phyloP scores from a whole-genome alignment of 2,888 invertebrate genomes.

The Hyposoter didymator region DNA sequence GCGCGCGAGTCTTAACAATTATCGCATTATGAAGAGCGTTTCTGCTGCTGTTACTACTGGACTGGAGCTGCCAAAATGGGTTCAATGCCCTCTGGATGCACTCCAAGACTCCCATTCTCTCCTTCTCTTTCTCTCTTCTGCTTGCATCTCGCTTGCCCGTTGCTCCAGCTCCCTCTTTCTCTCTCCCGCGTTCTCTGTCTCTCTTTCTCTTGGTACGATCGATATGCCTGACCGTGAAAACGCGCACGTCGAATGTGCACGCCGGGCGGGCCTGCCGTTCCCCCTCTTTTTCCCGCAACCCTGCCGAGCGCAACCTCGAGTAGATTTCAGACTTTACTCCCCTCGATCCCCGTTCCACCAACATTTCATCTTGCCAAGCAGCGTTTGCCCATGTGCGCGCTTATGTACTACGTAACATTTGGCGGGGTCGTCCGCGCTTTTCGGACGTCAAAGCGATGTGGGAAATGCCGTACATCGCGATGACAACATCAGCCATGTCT shows the following conservation, averaged over 20 bases:
- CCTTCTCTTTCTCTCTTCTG: slow-evolving; percentile 33
- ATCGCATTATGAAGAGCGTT: slow-evolving; percentile 71
- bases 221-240: slow-evolving; percentile 84
- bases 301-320: slow-evolving; percentile 52
- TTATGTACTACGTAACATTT: slow-evolving; percentile 31
- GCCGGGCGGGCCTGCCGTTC: slow-evolving; percentile 75
- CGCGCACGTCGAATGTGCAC: slow-evolving; percentile 80
- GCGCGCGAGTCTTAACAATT: slow-evolving; percentile 73
- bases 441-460: slow-evolving; percentile 52
- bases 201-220: slow-evolving; percentile 74
- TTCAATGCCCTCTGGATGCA: slow-evolving; percentile 83
- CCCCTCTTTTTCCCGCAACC: slow-evolving; percentile 65
- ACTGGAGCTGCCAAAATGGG: slow-evolving; percentile 79
- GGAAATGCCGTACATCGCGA: slow-evolving; percentile 34
- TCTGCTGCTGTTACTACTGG: slow-evolving; percentile 56
- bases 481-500: slow-evolving; percentile 29
- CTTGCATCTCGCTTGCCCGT: slow-evolving; percentile 66
- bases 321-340: slow-evolving; percentile 55
- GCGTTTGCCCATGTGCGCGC: slow-evolving; percentile 44
- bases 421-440: slow-evolving; percentile 38
- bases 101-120: slow-evolving; percentile 81
- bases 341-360: slow-evolving; percentile 60
- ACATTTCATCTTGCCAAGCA: slow-evolving; percentile 61
- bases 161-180: slow-evolving; percentile 66
- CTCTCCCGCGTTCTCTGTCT: slow-evolving; percentile 66